Conservation (phyloP, 2,888 invertebrate genomes). For the Mythimna albipuncta region DNA sequence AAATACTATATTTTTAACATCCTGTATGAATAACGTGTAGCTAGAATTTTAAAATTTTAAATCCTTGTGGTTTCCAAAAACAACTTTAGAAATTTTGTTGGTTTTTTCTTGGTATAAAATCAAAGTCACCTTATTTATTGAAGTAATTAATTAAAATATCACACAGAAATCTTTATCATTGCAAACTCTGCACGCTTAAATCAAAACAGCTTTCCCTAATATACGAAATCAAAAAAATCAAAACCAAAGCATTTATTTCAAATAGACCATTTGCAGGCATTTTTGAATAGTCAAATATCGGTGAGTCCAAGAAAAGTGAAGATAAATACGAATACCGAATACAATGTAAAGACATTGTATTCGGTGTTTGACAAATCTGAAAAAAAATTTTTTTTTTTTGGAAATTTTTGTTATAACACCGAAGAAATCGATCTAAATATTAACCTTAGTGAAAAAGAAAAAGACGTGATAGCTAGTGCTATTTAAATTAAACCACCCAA, state of each 20-base stretch:
- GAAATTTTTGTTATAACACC: not conserved
- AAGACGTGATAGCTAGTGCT: too few relatives aligned
- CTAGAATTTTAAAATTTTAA: not conserved
- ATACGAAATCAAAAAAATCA: too few relatives aligned
- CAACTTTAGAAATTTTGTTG: too few relatives aligned
- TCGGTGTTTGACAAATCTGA: too few relatives aligned
- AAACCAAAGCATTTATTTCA: too few relatives aligned
- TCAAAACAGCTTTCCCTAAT: not conserved
- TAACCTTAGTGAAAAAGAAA: too few relatives aligned
- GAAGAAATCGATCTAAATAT: not conserved
- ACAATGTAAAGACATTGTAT: too few relatives aligned
- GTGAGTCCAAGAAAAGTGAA: too few relatives aligned
- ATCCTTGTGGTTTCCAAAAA: not conserved
- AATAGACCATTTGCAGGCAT: too few relatives aligned
- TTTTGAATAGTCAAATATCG: too few relatives aligned
- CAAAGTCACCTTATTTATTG: not conserved
- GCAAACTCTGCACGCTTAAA: not conserved
- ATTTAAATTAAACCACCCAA: not conserved
- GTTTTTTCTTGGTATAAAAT: not conserved
- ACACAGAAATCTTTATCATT: not conserved
- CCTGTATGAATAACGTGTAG: not conserved
- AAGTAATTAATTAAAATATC: not conserved
- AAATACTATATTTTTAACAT: not conserved
- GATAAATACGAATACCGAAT: not conserved
- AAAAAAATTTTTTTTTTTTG: not conserved